A percentile compares a stretch with the other conserved stretches of the same genome.
Conservation (phyloP, 2,797 vertebrate species). For the Hafferia zeledoni region DNA sequence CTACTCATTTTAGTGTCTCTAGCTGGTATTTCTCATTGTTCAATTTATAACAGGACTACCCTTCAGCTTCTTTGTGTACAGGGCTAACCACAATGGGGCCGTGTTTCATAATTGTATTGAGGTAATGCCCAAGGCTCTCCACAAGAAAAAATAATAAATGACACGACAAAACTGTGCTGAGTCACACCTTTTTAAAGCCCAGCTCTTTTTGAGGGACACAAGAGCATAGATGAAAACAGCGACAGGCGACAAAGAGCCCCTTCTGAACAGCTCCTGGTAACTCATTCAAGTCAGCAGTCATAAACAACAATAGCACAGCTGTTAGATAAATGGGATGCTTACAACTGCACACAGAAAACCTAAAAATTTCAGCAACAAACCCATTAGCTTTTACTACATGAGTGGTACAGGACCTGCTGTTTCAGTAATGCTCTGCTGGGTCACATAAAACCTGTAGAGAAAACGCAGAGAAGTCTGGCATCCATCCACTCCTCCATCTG, state of each 20-base stretch:
- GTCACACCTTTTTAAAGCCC: conserved; percentile 52
- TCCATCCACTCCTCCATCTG: conserved; percentile 40
- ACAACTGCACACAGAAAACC: conserved; percentile 47
- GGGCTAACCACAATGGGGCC: neutral
- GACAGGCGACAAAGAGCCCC: neutral
- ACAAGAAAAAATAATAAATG: conserved; percentile 28
- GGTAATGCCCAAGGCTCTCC: conserved; percentile 33
- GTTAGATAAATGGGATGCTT: conserved; percentile 48
- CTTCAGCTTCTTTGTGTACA: neutral
- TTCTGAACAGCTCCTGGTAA: conserved; percentile 46
- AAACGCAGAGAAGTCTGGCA: conserved; percentile 16
- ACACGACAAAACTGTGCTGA: conserved; percentile 20
- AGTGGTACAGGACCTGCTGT: conserved; percentile 43
- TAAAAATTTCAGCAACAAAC: conserved; percentile 41
- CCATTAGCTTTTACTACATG: conserved; percentile 43
- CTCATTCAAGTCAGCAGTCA: conserved; percentile 46
- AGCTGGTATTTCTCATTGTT: conserved; percentile 3
- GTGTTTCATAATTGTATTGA: conserved; percentile 6
- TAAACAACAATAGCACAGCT: conserved; percentile 61
- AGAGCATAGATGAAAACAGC: conserved; percentile 9
- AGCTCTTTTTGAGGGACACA: conserved; percentile 25
- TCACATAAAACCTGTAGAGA: conserved; percentile 46
- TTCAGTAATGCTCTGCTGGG: conserved; percentile 42
- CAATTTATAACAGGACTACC: neutral
- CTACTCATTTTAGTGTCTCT: neutral